Evolutionary conservation across 2,797 vertebrate genomes (phyloP).

Genomic region (Ptychadena robeensis): DNA sequence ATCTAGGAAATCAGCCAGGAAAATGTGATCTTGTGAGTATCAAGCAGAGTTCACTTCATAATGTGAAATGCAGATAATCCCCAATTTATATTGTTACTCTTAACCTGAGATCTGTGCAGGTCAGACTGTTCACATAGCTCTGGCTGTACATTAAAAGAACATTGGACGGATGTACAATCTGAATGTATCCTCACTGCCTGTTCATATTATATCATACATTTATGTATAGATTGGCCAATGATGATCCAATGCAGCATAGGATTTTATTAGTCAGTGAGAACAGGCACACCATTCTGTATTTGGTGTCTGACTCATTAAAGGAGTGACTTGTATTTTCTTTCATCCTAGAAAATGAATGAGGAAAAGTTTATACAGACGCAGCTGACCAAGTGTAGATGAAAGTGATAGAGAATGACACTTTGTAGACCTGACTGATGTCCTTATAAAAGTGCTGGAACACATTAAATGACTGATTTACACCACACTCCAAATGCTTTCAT

Average conservation of each 20-base stretch:
- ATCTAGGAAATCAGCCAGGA: conserved; percentile 33
- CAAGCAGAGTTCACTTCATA: conserved; percentile 11
- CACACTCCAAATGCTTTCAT: neutral
- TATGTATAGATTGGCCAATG: too few species aligned
- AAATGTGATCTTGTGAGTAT: conserved; percentile 12
- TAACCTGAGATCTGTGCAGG: neutral
- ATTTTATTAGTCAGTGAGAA: too few species aligned
- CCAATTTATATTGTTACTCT: neutral
- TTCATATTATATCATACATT: too few species aligned
- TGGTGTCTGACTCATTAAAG: neutral
- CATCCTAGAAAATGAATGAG: neutral
- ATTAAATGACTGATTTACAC: neutral
- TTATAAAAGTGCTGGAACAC: neutral
- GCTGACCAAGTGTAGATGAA: neutral
- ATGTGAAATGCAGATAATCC: neutral
- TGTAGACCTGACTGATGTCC: neutral
- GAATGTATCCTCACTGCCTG: too few species aligned
- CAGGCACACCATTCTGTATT: neutral
- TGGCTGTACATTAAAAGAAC: neutral
- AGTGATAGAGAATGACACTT: neutral
- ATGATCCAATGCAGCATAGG: too few species aligned
- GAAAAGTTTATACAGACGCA: neutral
- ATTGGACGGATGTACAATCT: too few species aligned
- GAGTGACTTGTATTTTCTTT: neutral
- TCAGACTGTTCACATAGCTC: neutral